Percentiles rank a stretch among this genome's conserved stretches.
These are phyloP conservation scores for Cranoglanis bouderius DNA, from an alignment of 2,113 vertebrate genomes.

Conservation along the genomic window DNA sequence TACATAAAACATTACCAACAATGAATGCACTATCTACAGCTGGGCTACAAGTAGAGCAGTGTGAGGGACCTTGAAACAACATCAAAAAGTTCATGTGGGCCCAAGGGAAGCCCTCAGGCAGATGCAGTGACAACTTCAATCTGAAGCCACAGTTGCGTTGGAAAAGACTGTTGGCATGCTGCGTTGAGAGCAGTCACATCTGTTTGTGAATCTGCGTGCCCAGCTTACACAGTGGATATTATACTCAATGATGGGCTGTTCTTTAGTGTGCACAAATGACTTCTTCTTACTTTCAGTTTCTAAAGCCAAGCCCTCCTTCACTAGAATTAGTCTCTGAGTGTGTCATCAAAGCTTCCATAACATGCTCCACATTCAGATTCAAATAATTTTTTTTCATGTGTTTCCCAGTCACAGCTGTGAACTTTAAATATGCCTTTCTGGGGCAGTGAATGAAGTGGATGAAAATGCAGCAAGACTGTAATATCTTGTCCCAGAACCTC, in stretches of 20 bases:
- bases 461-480: neutral
- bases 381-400: neutral
- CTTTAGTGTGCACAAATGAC: neutral
- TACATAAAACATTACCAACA: neutral
- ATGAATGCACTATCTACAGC: neutral
- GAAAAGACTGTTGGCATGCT: neutral
- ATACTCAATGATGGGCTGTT: neutral
- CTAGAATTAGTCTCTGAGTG: neutral
- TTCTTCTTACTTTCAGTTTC: neutral
- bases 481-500: neutral
- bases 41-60: neutral
- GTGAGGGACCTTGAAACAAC: neutral
- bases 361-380: slow-evolving; percentile 2
- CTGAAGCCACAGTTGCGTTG: neutral
- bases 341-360: neutral
- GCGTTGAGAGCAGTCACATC: neutral
- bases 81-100: neutral
- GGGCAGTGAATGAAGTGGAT: neutral
- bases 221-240: neutral
- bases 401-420: neutral
- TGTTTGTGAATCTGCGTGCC: neutral
- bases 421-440: slow-evolving; percentile 7
- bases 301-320: neutral
- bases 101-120: neutral
- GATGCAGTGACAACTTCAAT: slow-evolving; percentile 1